phyloP scores from a whole-genome alignment of 2,888 invertebrate species.

The Dynastes hyllus region DNA sequence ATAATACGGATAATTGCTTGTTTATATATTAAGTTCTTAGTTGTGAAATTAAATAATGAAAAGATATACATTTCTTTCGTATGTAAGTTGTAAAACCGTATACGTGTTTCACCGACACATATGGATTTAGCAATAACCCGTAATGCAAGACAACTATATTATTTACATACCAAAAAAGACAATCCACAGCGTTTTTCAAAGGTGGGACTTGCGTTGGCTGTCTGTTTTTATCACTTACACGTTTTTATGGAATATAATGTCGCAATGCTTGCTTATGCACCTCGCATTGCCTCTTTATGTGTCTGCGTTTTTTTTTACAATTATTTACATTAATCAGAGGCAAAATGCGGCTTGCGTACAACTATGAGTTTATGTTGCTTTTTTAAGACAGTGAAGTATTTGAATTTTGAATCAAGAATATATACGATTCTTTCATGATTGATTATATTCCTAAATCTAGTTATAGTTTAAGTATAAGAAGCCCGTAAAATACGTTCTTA shows the following conservation, averaged over 20 bases:
- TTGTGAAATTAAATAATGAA: too few relatives aligned
- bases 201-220: background rate
- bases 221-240: background rate
- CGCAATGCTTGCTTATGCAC: background rate
- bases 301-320: background rate
- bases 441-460: too few relatives aligned
- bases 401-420: too few relatives aligned
- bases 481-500: too few relatives aligned
- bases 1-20: too few relatives aligned
- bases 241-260: background rate
- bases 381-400: too few relatives aligned
- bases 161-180: conserved; percentile 5
- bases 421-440: too few relatives aligned
- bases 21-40: too few relatives aligned
- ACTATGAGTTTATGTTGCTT: background rate
- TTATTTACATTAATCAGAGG: background rate
- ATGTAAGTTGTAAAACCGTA: too few relatives aligned
- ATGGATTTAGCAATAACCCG: background rate
- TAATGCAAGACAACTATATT: background rate
- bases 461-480: too few relatives aligned
- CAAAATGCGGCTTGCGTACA: background rate
- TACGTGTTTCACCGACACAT: background rate
- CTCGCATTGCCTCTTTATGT: background rate
- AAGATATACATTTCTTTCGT: too few relatives aligned
- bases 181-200: background rate